Percentiles rank a stretch among this genome's conserved stretches.
Conservation (phyloP, 1,140 invertebrate genomes). For the Ooceraea biroi region DNA sequence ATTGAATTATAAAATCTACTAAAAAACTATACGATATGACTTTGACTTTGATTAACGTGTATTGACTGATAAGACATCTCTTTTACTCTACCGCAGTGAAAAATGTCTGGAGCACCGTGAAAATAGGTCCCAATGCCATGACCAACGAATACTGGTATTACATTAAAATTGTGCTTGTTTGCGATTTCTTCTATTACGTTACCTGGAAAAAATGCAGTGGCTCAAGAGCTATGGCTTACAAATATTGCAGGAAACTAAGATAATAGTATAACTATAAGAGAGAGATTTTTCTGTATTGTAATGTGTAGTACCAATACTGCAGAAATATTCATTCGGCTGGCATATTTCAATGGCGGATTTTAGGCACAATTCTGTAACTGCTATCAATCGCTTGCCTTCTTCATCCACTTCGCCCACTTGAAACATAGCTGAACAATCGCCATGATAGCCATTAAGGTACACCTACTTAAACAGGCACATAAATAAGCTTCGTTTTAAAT, state of each 20-base stretch:
- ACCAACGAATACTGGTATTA: slow-evolving; percentile 94
- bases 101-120: slow-evolving; percentile 96
- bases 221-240: slow-evolving; percentile 7
- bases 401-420: slow-evolving; percentile 93
- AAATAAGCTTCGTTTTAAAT: slow-evolving; percentile 16
- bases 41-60: slow-evolving; percentile 38
- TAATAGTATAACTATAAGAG: not conserved
- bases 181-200: slow-evolving; percentile 89
- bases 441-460: slow-evolving; percentile 94
- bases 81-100: slow-evolving; percentile 89
- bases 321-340: slow-evolving; percentile 91
- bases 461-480: slow-evolving; percentile 88
- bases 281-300: no score
- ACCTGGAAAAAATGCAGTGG: slow-evolving; percentile 79
- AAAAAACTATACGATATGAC: slow-evolving; percentile 1
- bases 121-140: slow-evolving; percentile 98
- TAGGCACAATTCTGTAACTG: slow-evolving; percentile 91
- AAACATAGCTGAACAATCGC: slow-evolving; percentile 96
- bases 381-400: slow-evolving; percentile 89
- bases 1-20: not conserved
- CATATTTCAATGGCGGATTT: slow-evolving; percentile 92
- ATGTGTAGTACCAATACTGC: slow-evolving; percentile 89
- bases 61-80: slow-evolving; percentile 23
- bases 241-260: slow-evolving; percentile 13
- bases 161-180: slow-evolving; percentile 88